These are phyloP conservation scores for Centropristis striata DNA, from an alignment of 2,113 vertebrate species.

Conservation along the genomic window DNA sequence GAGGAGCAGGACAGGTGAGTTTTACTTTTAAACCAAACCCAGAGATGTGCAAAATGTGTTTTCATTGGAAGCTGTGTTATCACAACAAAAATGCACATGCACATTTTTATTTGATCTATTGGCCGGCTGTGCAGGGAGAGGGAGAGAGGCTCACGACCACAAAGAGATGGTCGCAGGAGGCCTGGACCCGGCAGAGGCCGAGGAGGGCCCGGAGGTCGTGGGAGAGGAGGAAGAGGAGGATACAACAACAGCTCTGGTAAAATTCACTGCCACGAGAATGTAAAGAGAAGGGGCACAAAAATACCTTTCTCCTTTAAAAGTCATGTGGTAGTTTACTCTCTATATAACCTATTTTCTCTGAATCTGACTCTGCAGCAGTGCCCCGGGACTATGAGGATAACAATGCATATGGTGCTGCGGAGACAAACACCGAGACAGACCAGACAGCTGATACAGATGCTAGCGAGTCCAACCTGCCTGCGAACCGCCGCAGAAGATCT, in stretches of 20 bases:
- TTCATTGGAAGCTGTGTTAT: background rate
- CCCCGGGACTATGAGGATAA: slow-evolving; percentile 92
- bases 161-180: slow-evolving; percentile 92
- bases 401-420: slow-evolving; percentile 90
- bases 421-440: slow-evolving; percentile 95
- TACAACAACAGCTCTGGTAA: slow-evolving; percentile 94
- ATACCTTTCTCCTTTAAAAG: background rate
- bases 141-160: slow-evolving; percentile 89
- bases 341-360: background rate
- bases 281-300: background rate
- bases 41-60: background rate
- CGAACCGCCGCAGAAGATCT: slow-evolving; percentile 93
- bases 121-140: slow-evolving; percentile 82
- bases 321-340: background rate
- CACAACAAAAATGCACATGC: background rate
- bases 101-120: background rate
- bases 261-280: background rate
- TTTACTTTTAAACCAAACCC: background rate
- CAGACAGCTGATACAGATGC: slow-evolving; percentile 97
- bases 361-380: slow-evolving; percentile 82
- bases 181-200: slow-evolving; percentile 89
- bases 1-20: slow-evolving; percentile 88
- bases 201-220: slow-evolving; percentile 90
- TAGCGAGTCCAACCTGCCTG: slow-evolving; percentile 94
- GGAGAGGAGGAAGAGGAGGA: slow-evolving; percentile 90